Evolutionary conservation across 2,797 vertebrate species (phyloP), one percentile per base, ranked within the genome.

Genomic region (Hippoglossus hippoglossus): DNA sequence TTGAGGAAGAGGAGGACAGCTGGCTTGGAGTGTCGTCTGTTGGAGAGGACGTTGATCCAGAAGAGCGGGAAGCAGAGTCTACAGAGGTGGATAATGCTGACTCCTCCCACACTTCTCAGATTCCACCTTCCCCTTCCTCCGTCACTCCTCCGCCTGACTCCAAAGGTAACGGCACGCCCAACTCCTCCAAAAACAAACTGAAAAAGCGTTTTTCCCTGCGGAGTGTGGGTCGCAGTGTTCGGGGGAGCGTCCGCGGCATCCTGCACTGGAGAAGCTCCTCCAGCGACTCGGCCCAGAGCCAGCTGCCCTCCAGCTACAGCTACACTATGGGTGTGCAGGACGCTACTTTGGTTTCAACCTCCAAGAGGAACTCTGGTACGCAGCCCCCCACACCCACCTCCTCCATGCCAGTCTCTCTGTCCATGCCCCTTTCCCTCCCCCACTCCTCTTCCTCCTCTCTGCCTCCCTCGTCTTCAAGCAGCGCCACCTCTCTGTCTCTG

Each of bases 121-220:
- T 55, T 60, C 79, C 53, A 10, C 64, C 49, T 6, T 78, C 84
- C 59, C 63, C 49, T 3, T 78, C 84, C 61, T 84, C 91, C 0
- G 60, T 82, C 65, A 89, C 90, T 31, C 88, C 93, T 25, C 93
- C 93, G 11, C 94, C 89, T 0, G 93, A 92, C 70, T 73, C 90
- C 58, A 94, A 91, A 82, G 89, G 87, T 3, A 92, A 81, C 71
- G 57, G 81, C 24, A 80, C 81, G 12, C 73, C 89, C 25, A 77
- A 36, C 71, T 88, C 88, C 71, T 90, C 94, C 44, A 97, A 97
- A 82, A 96, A 94, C 84, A 97, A 96, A 76, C 93, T 97, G 73
- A 96, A 96, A 90, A 98, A 98, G 73, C 95, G 97, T 10, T 98
- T 98, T 67, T 98, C 96, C 0, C 87, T 97, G 80, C 94, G 97